A percentile compares a stretch with the other conserved stretches of the same genome.
Evolutionary conservation across 1,140 invertebrate species (phyloP).

Genomic region (Macrosteles quadrilineatus): DNA sequence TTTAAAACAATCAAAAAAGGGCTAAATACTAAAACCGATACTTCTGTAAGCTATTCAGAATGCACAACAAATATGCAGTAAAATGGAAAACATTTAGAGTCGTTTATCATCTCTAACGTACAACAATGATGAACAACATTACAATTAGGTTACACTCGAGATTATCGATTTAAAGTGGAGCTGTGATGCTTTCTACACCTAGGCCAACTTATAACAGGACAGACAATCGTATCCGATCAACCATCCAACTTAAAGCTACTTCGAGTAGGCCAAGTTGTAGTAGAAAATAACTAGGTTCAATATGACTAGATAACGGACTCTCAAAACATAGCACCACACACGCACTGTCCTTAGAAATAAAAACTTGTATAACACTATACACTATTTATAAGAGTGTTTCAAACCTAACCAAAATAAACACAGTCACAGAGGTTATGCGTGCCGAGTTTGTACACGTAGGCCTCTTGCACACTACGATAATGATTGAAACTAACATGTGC

Average conservation of each 20-base stretch:
- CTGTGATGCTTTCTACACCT: slow-evolving; percentile 23
- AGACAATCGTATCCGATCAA: slow-evolving; percentile 8
- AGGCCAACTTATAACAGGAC: slow-evolving; percentile 20
- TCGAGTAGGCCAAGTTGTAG: slow-evolving; percentile 26
- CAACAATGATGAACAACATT: slow-evolving; percentile 30
- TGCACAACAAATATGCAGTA: slow-evolving; percentile 29
- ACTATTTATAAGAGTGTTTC: slow-evolving; percentile 29
- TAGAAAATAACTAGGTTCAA: slow-evolving; percentile 21
- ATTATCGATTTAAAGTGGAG: slow-evolving; percentile 23
- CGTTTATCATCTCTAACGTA: slow-evolving; percentile 29
- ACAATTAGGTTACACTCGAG: slow-evolving; percentile 28
- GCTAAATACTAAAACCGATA: slow-evolving; percentile 25
- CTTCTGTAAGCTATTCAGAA: slow-evolving; percentile 24
- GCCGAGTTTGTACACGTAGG: neutral
- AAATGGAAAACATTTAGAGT: slow-evolving; percentile 32
- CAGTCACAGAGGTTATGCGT: slow-evolving; percentile 14
- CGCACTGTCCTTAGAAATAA: slow-evolving; percentile 10
- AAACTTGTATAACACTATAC: slow-evolving; percentile 29
- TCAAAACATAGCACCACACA: slow-evolving; percentile 29
- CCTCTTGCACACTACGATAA: slow-evolving; percentile 12
- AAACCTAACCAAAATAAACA: slow-evolving; percentile 24
- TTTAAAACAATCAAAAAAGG: neutral
- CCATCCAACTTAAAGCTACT: slow-evolving; percentile 27
- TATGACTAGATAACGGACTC: slow-evolving; percentile 23
- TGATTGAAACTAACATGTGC: slow-evolving; percentile 29